Evolutionary conservation across 2,888 invertebrate genomes (phyloP).

Genomic region (Tenthredo distinguenda): DNA sequence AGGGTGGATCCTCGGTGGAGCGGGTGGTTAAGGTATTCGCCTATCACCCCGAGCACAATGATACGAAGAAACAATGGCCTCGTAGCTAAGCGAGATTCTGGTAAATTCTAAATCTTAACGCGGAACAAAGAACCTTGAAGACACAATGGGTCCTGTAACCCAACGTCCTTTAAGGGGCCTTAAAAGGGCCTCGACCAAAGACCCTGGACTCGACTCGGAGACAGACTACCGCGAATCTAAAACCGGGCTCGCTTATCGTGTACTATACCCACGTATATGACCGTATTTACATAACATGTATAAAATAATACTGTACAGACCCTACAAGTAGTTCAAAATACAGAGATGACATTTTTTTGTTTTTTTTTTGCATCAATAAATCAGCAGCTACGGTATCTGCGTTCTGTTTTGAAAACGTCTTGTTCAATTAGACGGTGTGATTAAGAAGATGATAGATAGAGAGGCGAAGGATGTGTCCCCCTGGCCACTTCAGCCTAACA

Average conservation of each 20-base stretch:
- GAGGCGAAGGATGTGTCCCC: conserved; percentile 56
- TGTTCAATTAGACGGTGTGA: conserved; percentile 57
- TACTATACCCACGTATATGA: background rate
- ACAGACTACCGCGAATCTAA: background rate
- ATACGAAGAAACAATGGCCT: conserved; percentile 50
- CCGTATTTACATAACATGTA: background rate
- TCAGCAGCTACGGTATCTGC: conserved; percentile 9
- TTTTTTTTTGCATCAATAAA: background rate
- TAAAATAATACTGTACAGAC: background rate
- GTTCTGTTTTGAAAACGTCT: conserved; percentile 32
- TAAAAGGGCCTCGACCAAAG: conserved; percentile 43
- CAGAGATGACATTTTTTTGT: background rate
- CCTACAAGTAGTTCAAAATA: background rate
- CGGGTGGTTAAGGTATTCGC: conserved; percentile 33
- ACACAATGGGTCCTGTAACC: conserved; percentile 43
- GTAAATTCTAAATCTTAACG: conserved; percentile 51
- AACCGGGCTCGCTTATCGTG: background rate
- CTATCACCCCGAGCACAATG: conserved; percentile 51
- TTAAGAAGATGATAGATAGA: conserved; percentile 61
- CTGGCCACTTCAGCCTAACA: conserved; percentile 61
- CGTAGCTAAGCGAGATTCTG: conserved; percentile 43
- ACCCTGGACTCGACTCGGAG: background rate
- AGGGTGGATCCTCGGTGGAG: conserved; percentile 1
- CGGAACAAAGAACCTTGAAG: conserved; percentile 44
- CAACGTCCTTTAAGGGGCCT: conserved; percentile 6